Base-by-base conservation (phyloP, 1,140 invertebrate genomes). In the Rhyzopertha dominica region DNA sequence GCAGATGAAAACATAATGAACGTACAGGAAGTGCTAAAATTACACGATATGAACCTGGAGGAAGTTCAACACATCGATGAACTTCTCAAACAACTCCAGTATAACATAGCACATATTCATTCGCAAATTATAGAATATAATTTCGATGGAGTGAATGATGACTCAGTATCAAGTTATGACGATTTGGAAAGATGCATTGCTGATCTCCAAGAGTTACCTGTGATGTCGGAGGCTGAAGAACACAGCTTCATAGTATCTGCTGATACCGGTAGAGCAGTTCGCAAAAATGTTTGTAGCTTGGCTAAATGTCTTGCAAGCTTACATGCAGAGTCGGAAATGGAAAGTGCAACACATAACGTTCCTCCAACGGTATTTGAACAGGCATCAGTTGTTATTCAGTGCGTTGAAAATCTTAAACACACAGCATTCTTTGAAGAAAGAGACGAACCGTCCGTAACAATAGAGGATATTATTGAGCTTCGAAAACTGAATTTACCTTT, bases 31-130 rank as follows among this genome's bases (percentile, higher is more conserved):
- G 47, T 51, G 25, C 28, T 61, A 5, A 45, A 45, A 30, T n/a
- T 38, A 22, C 41, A 53, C n/a, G n/a, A n/a, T n/a, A n/a, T n/a
- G n/a, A n/a, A n/a, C n/a, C n/a, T n/a, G 12, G 37, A 49, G 1
- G 37, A 30, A 12, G 28, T 31, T 9, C 46, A 45, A 14, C 20
- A 47, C 22, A 28, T 38, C 25, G 28, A 37, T 4, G 49, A 53
- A 36, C 24, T 54, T 14, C 24, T 61, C 3, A 48, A 61, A 49
- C 56, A 59, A 30, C 29, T 61, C 16, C 59, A 61, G 26, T 61
- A 61, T 26, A 61, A 61, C 31, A 56, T 61, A 10, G 59, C 59
- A 3, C 52, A 59, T 8, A 61, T 61, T 51, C 59, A 61, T 43
- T 56, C 58, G 30, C 51, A 59, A 29, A 56, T 61, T 28, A 17